Evolutionary conservation across 2,888 invertebrate species (phyloP).

Genomic region (Rosalia funebris): DNA sequence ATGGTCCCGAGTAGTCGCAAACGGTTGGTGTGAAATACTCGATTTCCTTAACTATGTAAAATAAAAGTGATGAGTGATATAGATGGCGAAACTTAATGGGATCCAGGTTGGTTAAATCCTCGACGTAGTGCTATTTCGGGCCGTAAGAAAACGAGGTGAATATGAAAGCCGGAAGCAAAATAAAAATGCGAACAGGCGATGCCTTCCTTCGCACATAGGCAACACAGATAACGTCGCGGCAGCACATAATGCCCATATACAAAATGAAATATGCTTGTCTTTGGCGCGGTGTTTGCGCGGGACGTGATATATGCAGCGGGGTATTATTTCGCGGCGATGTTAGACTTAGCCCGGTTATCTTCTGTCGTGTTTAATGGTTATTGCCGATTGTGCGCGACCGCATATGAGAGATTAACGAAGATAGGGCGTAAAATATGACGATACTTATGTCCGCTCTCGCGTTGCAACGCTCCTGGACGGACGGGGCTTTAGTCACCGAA

Average conservation of each 20-base stretch:
- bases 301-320: constrained; percentile 58
- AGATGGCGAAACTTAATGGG: too few species aligned
- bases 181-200: constrained; percentile 35
- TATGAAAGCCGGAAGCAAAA: constrained; percentile 30
- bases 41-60: too few species aligned
- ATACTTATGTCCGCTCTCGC: constrained; percentile 47
- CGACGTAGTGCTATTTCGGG: too few species aligned
- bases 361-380: constrained; percentile 62
- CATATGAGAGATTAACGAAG: constrained; percentile 60
- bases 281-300: constrained; percentile 51
- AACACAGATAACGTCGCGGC: constrained; percentile 58
- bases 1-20: too few species aligned
- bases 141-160: constrained; percentile 7
- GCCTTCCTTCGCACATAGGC: constrained; percentile 54
- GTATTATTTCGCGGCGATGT: constrained; percentile 58
- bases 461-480: constrained; percentile 33
- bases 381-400: constrained; percentile 58
- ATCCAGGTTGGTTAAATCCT: too few species aligned
- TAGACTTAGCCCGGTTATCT: constrained; percentile 60
- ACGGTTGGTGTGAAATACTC: too few species aligned
- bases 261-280: constrained; percentile 62
- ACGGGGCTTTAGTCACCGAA: constrained; percentile 28
- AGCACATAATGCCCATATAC: constrained; percentile 60
- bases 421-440: constrained; percentile 59
- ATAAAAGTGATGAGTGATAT: too few species aligned